These are phyloP conservation scores for Portunus trituberculatus DNA, from an alignment of 1,140 invertebrate species.

Conservation along the genomic window DNA sequence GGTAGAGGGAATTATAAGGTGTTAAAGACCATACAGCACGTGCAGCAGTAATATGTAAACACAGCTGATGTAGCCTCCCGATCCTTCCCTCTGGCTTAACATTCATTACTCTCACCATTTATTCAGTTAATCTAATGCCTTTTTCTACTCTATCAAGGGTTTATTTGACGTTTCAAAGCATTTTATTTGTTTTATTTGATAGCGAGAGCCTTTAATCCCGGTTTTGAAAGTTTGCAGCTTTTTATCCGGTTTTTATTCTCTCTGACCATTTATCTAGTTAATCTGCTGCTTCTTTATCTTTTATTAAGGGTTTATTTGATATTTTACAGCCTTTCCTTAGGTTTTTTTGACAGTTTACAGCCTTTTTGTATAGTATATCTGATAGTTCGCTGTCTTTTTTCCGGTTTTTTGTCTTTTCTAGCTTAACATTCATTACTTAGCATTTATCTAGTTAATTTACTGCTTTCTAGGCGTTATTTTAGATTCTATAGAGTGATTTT, in stretches of 20 bases:
- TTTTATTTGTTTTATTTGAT: background rate
- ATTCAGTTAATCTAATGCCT: background rate
- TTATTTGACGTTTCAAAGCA: background rate
- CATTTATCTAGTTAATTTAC: no score
- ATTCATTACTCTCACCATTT: background rate
- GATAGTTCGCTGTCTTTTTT: no score
- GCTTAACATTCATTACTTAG: no score
- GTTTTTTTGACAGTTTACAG: background rate
- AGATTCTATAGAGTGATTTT: no score
- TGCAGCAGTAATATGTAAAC: conserved; percentile 61
- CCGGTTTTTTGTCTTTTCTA: no score
- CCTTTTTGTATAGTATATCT: no score
- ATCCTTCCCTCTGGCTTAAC: background rate
- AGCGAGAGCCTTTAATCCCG: background rate
- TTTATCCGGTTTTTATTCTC: background rate
- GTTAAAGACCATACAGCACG: background rate
- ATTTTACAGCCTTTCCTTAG: no score
- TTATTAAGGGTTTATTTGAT: background rate
- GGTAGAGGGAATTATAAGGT: background rate
- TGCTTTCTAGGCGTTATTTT: no score
- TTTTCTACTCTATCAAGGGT: background rate
- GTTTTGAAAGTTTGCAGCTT: background rate
- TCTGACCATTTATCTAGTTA: background rate
- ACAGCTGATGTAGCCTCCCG: conserved; percentile 48
- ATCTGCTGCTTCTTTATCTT: background rate